phyloP scores from a whole-genome alignment of 2,888 invertebrate species.

The Dinocampus coccinellae region DNA sequence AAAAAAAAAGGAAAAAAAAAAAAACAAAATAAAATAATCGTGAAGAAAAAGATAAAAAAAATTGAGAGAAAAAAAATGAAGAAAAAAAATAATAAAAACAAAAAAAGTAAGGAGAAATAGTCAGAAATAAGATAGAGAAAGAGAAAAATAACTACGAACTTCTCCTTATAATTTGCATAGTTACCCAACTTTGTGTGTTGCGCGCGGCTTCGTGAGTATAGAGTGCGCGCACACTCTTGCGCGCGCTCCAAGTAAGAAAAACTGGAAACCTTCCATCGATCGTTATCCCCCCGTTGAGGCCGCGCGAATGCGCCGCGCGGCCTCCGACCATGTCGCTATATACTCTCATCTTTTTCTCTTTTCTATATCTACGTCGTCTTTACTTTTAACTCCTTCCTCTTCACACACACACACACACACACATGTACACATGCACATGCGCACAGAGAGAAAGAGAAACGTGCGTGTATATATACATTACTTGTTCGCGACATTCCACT shows the following conservation, averaged over 20 bases:
- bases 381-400: constrained; percentile 8
- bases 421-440: no score
- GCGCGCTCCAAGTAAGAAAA: constrained; percentile 42
- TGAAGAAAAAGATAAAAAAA: no score
- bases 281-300: constrained; percentile 40
- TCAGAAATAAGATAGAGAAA: constrained; percentile 1
- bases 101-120: background rate
- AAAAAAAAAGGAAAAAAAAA: background rate
- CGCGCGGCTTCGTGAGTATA: constrained; percentile 8
- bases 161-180: constrained; percentile 38
- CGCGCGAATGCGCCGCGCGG: constrained; percentile 33
- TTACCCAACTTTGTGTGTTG: constrained; percentile 37
- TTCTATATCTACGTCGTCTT: constrained; percentile 15
- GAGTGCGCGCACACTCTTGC: constrained; percentile 21
- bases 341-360: constrained; percentile 19
- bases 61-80: background rate
- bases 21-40: no score
- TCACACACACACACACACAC: background rate
- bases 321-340: background rate
- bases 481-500: constrained; percentile 39
- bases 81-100: no score
- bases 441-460: no score
- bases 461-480: background rate
- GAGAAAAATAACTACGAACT: constrained; percentile 9
- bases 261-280: constrained; percentile 47